Base-by-base conservation (phyloP, 2,113 vertebrate genomes). In the Gnathonemus longibarbis region DNA sequence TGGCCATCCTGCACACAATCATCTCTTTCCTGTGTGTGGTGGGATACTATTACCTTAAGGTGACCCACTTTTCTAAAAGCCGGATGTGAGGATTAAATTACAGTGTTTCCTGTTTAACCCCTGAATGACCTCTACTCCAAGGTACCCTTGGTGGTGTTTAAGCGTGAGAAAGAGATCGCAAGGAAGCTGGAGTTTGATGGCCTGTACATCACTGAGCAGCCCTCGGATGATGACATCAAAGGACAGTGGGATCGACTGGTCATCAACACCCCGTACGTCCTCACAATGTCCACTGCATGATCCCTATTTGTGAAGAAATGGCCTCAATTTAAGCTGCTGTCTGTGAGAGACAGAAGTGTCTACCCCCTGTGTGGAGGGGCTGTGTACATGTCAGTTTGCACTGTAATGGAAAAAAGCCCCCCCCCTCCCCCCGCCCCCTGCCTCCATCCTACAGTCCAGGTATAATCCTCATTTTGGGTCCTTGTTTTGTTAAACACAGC, bases 21-120 rank as follows among this genome's bases (percentile, higher is more conserved):
- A 98, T 99, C 94, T 99, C 98, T 17, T 97, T 99, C 87, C 95
- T 99, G 92, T 99, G 98, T 90, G 97, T 99, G 39, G 96, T 99
- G 92, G 98, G 98, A 90, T 99, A 99, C 90, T 99, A 98, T 91
- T 99, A 97, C 93, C 94, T 99, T 83, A 99, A 99, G 98, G 98
- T 97, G 95, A 31, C 53, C 66, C 0, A 5, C 62, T 24, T 24
- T 45, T 24, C 17, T 46, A 5, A 42, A 24, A 10, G 27, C 17
- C 7, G 35, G 50, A 74, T 74, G 46, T 46, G 88, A 77, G 19
- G 83, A 45, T 85, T 13, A 84, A 13, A 85, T 49, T 49, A 49
- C 42, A 85, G 46, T 49, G 42, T 62, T 45, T 42, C 53, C 11
- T 70, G 56, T 48, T n/a, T 88, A 62, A 88, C 10, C 42, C 21